These are phyloP conservation scores for Anthonomus grandis DNA, from an alignment of 1,140 invertebrate species.

Conservation along the genomic window DNA sequence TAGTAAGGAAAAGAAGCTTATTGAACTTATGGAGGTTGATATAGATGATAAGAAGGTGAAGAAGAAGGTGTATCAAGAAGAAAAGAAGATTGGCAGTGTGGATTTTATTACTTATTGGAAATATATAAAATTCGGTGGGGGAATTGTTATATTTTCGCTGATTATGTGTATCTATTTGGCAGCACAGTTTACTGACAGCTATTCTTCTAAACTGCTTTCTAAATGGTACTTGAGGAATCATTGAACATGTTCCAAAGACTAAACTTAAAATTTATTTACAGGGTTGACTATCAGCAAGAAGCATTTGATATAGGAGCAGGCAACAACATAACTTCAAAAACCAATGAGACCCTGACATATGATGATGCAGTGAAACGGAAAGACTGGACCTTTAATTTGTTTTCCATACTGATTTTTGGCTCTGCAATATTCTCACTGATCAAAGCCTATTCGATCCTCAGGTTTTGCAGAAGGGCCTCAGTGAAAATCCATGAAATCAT, in stretches of 20 bases:
- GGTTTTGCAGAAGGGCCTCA: conserved; percentile 24
- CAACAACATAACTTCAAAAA: conserved; percentile 20
- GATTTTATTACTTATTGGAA: conserved; percentile 27
- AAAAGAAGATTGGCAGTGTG: conserved; percentile 31
- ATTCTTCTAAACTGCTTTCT: conserved; percentile 28
- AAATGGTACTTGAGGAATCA: conserved; percentile 26
- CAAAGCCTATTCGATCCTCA: conserved; percentile 26
- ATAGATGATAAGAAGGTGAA: conserved; percentile 13
- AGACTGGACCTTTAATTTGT: conserved; percentile 23
- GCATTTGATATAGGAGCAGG: conserved; percentile 7
- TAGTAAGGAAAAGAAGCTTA: conserved; percentile 15
- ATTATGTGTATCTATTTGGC: conserved; percentile 24
- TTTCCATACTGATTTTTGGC: conserved; percentile 21
- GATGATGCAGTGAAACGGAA: conserved; percentile 6
- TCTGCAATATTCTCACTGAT: conserved; percentile 25
- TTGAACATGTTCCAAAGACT: neutral
- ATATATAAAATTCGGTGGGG: conserved; percentile 34
- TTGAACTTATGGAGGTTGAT: conserved; percentile 16
- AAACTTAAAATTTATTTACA: conserved; percentile 6
- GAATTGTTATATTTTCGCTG: conserved; percentile 25
- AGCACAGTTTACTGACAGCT: conserved; percentile 29
- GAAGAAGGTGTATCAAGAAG: conserved; percentile 33
- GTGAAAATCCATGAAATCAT: conserved; percentile 36
- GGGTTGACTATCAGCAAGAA: conserved; percentile 29
- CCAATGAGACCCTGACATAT: conserved; percentile 18